Evolutionary conservation across 1,140 invertebrate species (phyloP), one percentile per base, ranked within the genome.

Genomic region (Drosophila nasuta): DNA sequence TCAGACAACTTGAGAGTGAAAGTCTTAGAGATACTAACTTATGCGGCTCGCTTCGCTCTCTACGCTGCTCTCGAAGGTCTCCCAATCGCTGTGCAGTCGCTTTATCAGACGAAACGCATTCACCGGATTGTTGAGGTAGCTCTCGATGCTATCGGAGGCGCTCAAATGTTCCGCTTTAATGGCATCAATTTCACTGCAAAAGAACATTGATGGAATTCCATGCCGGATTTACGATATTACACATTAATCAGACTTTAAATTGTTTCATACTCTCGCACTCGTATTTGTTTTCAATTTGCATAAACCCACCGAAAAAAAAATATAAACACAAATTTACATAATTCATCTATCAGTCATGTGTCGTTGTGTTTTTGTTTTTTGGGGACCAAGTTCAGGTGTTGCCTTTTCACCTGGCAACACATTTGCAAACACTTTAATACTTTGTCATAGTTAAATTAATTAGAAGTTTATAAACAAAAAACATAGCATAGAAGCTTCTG

Each of bases 21-120:
- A 43, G 3, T 15, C 28, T 15, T 51, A 11, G 35, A 43, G 35
- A 46, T 69, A 72, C 70, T 43, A 25, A 90, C 81, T 56, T 58
- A 65, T 63, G 20, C 70, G 77, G 52, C 79, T 90, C 6, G 69
- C 38, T 10, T 91, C 83, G 1, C 48, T 13, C 45, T 69, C 52
- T 48, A 91, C 77, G 35, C 48, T 81, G 46, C 60, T 56, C 74
- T 89, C 76, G 65, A 97, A 95, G 43, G 95, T 94, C 77, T 96
- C 95, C 95, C 97, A 97, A 93, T 99, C 98, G 8, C 96, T 95
- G 6, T 98, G 98, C 70, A 99, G 94, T 79, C 97, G 95, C 94
- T 99, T 99, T 33, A 99, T 97, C 41, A 99, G 93, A 6, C 98
- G 94, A 93, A 98, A 99, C 41, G 98, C 98, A 94, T 99, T 99